Evolutionary conservation across 2,113 vertebrate genomes (phyloP).

Genomic region (Alosa alosa): DNA sequence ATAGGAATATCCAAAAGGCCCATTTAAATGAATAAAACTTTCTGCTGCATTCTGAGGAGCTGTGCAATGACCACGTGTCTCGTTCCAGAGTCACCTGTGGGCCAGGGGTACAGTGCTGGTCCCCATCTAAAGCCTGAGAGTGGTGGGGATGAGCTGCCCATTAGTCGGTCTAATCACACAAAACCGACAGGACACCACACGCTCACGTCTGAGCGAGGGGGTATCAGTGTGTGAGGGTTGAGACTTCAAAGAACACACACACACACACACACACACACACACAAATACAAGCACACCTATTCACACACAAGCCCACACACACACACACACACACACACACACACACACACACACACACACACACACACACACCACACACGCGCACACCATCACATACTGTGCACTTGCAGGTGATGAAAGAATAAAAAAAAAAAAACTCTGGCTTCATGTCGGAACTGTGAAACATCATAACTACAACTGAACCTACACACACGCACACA

Average conservation of each 20-base stretch:
- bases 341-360: background rate
- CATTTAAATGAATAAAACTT: too few species aligned
- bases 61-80: too few species aligned
- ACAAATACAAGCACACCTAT: background rate
- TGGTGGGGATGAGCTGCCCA: background rate
- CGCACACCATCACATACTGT: background rate
- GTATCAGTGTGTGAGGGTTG: background rate
- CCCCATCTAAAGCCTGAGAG: too few species aligned
- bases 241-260: background rate
- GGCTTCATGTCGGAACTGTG: background rate
- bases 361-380: background rate
- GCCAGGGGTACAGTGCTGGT: too few species aligned
- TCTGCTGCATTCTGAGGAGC: too few species aligned
- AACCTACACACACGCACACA: background rate
- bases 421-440: background rate
- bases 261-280: slow-evolving; percentile 10
- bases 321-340: background rate
- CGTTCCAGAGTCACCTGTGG: too few species aligned
- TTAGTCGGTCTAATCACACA: background rate
- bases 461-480: background rate
- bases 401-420: background rate
- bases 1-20: too few species aligned
- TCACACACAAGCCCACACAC: background rate
- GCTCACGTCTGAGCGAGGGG: background rate
- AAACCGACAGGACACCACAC: background rate